phyloP scores from a whole-genome alignment of 2,888 invertebrate genomes.

The Teinopalpus imperialis region DNA sequence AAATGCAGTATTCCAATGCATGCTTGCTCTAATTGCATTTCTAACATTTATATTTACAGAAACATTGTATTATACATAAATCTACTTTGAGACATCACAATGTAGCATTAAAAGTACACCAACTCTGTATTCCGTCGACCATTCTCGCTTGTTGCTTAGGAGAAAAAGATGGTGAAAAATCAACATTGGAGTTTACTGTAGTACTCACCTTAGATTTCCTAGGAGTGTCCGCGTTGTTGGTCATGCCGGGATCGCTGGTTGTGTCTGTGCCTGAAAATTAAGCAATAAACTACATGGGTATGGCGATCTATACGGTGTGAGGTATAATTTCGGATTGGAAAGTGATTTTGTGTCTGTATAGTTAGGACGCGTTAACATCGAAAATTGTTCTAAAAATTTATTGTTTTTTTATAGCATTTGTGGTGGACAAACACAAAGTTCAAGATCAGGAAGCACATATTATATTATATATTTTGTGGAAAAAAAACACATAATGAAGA shows the following conservation, averaged over 20 bases:
- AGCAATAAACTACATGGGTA: no score
- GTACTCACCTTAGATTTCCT: conserved; percentile 70
- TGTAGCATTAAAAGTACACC: conserved; percentile 30
- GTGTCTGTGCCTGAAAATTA: conserved; percentile 71
- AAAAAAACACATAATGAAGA: no score
- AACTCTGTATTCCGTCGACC: conserved; percentile 44
- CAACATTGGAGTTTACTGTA: background rate
- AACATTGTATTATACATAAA: conserved; percentile 53
- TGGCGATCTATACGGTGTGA: no score
- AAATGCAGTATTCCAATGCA: conserved; percentile 49
- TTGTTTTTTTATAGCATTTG: no score
- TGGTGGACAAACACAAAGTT: no score
- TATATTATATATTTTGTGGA: no score
- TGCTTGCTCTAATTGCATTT: conserved; percentile 52
- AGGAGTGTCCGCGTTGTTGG: conserved; percentile 73
- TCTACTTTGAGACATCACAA: conserved; percentile 40
- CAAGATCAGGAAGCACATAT: no score
- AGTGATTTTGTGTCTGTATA: no score
- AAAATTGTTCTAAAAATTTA: no score
- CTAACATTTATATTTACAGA: conserved; percentile 67
- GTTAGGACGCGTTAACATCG: no score
- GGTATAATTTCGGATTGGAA: no score
- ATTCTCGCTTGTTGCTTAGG: conserved; percentile 43
- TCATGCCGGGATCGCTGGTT: conserved; percentile 70
- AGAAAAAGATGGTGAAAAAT: conserved; percentile 27